Evolutionary conservation across 2,113 vertebrate species (phyloP).

Genomic region (Galemys pyrenaicus): DNA sequence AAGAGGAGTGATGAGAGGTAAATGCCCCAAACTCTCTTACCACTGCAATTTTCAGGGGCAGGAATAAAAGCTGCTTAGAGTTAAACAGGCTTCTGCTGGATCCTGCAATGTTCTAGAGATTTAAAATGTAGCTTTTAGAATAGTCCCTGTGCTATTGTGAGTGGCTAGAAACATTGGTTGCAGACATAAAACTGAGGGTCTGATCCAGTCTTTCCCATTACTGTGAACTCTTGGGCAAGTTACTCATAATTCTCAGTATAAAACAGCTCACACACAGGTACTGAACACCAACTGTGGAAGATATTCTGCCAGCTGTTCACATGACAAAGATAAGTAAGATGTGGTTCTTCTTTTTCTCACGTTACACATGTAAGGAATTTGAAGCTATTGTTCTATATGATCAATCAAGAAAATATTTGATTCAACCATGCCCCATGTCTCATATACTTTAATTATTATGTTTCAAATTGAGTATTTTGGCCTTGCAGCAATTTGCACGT

Average conservation of each 20-base stretch:
- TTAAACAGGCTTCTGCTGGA: not conserved
- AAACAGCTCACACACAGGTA: not conserved
- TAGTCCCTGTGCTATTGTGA: not conserved
- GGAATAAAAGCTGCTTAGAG: not conserved
- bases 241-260: not conserved
- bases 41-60: not conserved
- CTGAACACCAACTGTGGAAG: not conserved
- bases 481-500: not conserved
- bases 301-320: not conserved
- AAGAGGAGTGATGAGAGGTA: not conserved
- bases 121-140: not conserved
- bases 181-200: not conserved
- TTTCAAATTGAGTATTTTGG: not conserved
- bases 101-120: not conserved
- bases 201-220: not conserved
- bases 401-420: not conserved
- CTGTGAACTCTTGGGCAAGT: not conserved
- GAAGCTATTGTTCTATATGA: not conserved
- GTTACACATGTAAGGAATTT: not conserved
- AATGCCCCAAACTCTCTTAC: not conserved
- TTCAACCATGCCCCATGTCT: not conserved
- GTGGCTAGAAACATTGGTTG: not conserved
- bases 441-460: not conserved
- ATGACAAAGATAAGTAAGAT: constrained; percentile 26
- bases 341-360: not conserved